These are phyloP conservation scores for Barbus barbus DNA, from an alignment of 2,113 vertebrate genomes.

Conservation along the genomic window DNA sequence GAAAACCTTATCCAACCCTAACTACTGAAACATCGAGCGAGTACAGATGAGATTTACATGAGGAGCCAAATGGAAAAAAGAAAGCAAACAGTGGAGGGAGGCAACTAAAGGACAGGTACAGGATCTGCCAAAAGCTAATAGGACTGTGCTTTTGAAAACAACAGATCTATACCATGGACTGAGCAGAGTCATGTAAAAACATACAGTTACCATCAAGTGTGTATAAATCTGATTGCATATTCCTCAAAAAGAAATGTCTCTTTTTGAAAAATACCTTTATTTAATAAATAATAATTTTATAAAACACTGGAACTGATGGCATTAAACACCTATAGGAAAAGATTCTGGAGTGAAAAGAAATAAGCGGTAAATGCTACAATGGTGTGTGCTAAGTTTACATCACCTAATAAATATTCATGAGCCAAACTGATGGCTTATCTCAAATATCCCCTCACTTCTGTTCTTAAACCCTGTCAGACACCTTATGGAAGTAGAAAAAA, in stretches of 20 bases:
- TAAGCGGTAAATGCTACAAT: background rate
- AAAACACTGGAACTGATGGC: background rate
- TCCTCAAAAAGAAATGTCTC: too few species aligned
- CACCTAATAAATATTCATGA: background rate
- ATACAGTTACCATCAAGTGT: background rate
- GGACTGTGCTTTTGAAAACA: background rate
- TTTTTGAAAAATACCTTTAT: too few species aligned
- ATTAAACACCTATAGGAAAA: background rate
- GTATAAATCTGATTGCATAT: background rate
- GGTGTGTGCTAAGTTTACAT: background rate
- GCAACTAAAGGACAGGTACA: background rate
- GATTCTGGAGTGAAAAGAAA: background rate
- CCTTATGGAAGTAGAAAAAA: background rate
- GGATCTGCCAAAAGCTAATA: slow-evolving; percentile 7
- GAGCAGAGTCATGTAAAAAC: background rate
- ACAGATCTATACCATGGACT: background rate
- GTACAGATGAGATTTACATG: slow-evolving; percentile 17
- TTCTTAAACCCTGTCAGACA: background rate
- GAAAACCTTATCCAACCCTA: slow-evolving; percentile 2
- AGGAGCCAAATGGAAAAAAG: slow-evolving; percentile 8
- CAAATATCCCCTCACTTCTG: background rate
- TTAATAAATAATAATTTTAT: background rate
- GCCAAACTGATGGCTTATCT: background rate
- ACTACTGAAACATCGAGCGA: background rate
- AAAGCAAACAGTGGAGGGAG: background rate